Evolutionary conservation across 1,140 invertebrate genomes (phyloP).

Genomic region (Pygmarrhopalites habei): DNA sequence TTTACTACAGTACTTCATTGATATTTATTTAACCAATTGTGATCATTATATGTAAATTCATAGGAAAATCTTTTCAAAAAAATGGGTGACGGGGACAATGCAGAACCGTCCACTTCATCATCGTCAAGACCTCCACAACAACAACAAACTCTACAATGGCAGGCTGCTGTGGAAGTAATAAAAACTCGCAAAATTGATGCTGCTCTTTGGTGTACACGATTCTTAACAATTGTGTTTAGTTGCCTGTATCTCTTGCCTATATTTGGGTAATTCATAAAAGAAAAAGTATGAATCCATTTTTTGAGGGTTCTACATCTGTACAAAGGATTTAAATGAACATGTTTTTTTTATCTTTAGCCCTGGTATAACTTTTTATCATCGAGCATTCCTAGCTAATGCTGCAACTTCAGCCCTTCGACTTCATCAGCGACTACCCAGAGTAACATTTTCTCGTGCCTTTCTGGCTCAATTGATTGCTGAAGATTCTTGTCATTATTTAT

Average conservation of each 20-base stretch:
- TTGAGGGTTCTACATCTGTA: conserved; percentile 5
- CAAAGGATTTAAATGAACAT: not conserved
- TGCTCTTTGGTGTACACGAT: conserved; percentile 70
- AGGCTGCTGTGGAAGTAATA: conserved; percentile 41
- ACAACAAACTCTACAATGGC: conserved; percentile 15
- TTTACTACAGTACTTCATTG: not conserved
- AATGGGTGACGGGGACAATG: conserved; percentile 8
- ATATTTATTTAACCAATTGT: not conserved
- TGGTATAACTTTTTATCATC: conserved; percentile 77
- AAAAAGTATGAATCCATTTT: conserved; percentile 21
- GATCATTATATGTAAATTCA: not conserved
- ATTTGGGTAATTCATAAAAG: conserved; percentile 86
- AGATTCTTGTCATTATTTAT: conserved; percentile 93
- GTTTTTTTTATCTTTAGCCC: conserved; percentile 56
- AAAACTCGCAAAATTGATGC: conserved; percentile 75
- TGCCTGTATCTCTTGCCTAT: conserved; percentile 77
- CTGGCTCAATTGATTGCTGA: conserved; percentile 69
- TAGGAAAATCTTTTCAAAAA: not conserved
- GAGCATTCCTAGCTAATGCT: conserved; percentile 81
- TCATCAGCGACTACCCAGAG: conserved; percentile 80
- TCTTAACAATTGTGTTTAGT: conserved; percentile 73
- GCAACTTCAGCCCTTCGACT: conserved; percentile 86
- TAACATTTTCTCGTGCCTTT: conserved; percentile 73
- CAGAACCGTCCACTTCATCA: not conserved
- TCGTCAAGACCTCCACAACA: not conserved